Evolutionary conservation across 2,888 invertebrate genomes (phyloP).

Genomic region (Sepioteuthis lessoniana): DNA sequence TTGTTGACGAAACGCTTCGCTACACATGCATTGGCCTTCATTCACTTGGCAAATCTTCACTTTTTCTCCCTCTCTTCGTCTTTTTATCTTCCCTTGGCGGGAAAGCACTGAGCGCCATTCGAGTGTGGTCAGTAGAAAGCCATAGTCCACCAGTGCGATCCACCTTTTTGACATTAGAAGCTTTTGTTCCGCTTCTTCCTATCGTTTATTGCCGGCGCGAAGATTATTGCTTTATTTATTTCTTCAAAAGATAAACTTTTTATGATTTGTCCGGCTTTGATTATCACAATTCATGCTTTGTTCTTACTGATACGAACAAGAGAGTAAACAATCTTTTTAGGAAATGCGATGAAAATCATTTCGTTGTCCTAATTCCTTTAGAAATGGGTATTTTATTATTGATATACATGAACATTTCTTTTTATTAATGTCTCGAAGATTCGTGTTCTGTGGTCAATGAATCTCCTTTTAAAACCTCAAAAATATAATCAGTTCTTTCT

Average conservation of each 20-base stretch:
- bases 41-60: not conserved
- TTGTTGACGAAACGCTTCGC: not conserved
- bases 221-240: not conserved
- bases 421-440: not conserved
- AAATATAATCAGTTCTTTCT: not conserved
- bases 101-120: not conserved
- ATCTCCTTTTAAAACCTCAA: not conserved
- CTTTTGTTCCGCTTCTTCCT: not conserved
- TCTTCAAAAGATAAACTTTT: not conserved
- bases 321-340: not conserved
- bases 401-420: no score
- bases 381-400: no score
- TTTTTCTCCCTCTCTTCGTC: not conserved
- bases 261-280: not conserved
- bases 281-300: not conserved
- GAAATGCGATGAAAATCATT: not conserved
- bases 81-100: not conserved
- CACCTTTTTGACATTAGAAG: not conserved
- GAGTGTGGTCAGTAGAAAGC: not conserved
- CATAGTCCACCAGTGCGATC: not conserved
- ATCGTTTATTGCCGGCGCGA: not conserved
- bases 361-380: not conserved
- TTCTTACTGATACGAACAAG: not conserved
- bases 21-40: not conserved
- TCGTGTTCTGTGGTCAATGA: not conserved